These are phyloP conservation scores for Tetropium fuscum DNA, from an alignment of 2,888 invertebrate species.

Conservation along the genomic window DNA sequence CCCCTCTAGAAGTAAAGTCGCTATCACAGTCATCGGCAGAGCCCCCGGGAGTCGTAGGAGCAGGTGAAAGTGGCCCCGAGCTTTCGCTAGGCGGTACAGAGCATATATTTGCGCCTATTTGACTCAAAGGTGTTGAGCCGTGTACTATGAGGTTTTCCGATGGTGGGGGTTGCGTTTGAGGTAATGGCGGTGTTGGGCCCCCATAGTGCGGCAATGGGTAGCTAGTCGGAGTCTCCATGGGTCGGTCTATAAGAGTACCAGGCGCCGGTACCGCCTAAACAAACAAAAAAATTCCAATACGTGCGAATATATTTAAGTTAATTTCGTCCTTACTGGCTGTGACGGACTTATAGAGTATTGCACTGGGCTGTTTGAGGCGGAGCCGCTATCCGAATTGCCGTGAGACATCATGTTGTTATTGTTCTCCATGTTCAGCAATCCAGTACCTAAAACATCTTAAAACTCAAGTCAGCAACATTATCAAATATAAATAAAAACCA, in stretches of 20 bases:
- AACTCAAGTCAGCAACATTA: neutral
- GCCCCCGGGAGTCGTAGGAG: conserved; percentile 72
- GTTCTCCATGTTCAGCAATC: conserved; percentile 63
- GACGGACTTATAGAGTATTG: conserved; percentile 65
- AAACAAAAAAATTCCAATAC: too few species aligned
- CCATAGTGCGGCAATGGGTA: conserved; percentile 56
- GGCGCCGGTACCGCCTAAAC: conserved; percentile 60
- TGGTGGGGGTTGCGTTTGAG: conserved; percentile 59
- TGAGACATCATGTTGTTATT: conserved; percentile 66
- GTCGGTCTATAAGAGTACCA: conserved; percentile 49
- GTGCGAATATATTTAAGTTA: too few species aligned
- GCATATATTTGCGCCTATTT: conserved; percentile 79
- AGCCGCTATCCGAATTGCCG: conserved; percentile 65
- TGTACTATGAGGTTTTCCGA: conserved; percentile 72
- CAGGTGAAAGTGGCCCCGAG: conserved; percentile 70
- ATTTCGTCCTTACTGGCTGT: conserved; percentile 60
- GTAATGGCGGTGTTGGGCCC: conserved; percentile 54
- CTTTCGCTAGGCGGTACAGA: conserved; percentile 70
- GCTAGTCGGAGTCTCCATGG: conserved; percentile 58
- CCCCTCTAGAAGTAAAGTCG: conserved; percentile 62
- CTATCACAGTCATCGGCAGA: conserved; percentile 72
- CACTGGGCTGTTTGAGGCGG: conserved; percentile 67
- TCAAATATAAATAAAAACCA: conserved; percentile 18
- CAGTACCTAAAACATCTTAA: conserved; percentile 65
- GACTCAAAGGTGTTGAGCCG: conserved; percentile 88